phyloP scores from a whole-genome alignment of 1,140 invertebrate genomes.

The Dendroctonus valens region DNA sequence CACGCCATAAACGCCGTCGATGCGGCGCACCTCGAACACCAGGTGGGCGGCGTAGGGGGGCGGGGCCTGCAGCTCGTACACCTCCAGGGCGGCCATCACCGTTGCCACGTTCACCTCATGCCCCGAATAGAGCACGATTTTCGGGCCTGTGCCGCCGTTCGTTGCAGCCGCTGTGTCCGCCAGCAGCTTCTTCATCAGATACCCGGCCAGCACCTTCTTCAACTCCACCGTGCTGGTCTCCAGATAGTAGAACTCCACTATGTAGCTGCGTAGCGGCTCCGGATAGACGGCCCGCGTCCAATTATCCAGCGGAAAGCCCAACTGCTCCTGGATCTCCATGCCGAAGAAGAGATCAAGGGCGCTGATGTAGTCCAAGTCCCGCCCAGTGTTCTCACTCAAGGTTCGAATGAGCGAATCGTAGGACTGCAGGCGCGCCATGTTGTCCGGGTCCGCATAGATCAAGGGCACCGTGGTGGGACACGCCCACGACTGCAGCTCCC shows the following conservation, averaged over 20 bases:
- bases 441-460: constrained; percentile 7
- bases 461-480: constrained; percentile 20
- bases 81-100: constrained; percentile 30
- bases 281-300: constrained; percentile 25
- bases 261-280: constrained; percentile 19
- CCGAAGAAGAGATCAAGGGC: constrained; percentile 30
- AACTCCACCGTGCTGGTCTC: constrained; percentile 23
- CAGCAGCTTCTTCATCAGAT: constrained; percentile 30
- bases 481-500: constrained; percentile 41
- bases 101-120: constrained; percentile 38
- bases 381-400: constrained; percentile 13
- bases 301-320: constrained; percentile 19
- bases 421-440: constrained; percentile 7
- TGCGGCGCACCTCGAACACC: constrained; percentile 38
- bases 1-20: constrained; percentile 32
- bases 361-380: constrained; percentile 20
- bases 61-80: constrained; percentile 39
- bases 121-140: constrained; percentile 37
- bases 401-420: constrained; percentile 22
- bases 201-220: constrained; percentile 24
- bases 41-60: constrained; percentile 39
- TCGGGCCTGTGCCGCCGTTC: constrained; percentile 23
- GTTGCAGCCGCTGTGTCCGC: constrained; percentile 23
- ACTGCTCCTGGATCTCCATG: constrained; percentile 18
- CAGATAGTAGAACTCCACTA: constrained; percentile 29